Percentiles rank a stretch among this genome's conserved stretches.
Evolutionary conservation across 2,888 invertebrate species (phyloP).

Genomic region (Ellobium chinense): DNA sequence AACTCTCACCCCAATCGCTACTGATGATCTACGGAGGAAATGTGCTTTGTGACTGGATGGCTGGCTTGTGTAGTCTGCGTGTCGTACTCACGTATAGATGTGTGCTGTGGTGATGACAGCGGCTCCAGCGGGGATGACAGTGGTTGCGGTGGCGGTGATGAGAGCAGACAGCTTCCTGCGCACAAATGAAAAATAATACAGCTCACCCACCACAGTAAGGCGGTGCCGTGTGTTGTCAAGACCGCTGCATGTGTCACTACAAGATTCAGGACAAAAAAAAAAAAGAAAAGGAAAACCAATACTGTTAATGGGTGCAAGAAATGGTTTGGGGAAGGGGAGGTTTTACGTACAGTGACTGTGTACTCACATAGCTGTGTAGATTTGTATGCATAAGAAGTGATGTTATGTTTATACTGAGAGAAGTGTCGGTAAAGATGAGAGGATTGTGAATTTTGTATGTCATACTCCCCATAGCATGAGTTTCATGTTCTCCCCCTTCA

Average conservation of each 20-base stretch:
- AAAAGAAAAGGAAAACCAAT: neutral
- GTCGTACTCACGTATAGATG: neutral
- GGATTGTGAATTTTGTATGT: neutral
- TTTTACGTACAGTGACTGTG: neutral
- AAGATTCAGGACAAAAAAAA: neutral
- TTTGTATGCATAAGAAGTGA: neutral
- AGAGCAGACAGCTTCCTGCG: neutral
- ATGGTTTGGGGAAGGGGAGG: neutral
- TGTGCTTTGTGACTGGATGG: constrained; percentile 65
- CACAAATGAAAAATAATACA: neutral
- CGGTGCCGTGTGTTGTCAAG: neutral
- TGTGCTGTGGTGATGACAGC: neutral
- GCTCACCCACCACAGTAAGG: neutral
- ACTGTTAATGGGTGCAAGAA: neutral
- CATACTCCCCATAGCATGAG: neutral
- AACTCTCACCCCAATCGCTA: constrained; percentile 53
- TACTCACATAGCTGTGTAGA: neutral
- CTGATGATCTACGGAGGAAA: constrained; percentile 62
- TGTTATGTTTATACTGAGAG: neutral
- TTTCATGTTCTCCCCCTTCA: neutral
- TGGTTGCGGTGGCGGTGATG: neutral
- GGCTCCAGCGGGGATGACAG: neutral
- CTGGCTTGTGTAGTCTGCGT: constrained; percentile 31
- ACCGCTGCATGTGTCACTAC: neutral
- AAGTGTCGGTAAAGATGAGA: neutral